These are phyloP conservation scores for Dryobotodes eremita DNA, from an alignment of 2,888 invertebrate species.

Conservation along the genomic window DNA sequence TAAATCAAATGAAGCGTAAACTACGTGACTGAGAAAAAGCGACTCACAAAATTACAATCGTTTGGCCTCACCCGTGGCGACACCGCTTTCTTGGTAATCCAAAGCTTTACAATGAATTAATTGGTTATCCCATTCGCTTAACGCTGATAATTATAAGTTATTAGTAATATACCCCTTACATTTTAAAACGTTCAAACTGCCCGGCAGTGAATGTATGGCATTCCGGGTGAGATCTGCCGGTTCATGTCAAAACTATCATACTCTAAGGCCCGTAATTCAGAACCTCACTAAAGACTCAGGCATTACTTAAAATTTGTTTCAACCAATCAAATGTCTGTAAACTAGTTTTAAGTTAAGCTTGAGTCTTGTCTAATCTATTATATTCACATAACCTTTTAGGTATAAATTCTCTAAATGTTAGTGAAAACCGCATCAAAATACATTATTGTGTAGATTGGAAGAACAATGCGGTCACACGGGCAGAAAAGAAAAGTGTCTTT, in stretches of 20 bases:
- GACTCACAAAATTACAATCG: not conserved
- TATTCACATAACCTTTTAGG: too few relatives aligned
- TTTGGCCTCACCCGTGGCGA: not conserved
- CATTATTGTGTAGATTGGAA: not conserved
- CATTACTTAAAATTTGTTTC: not conserved
- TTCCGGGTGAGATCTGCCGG: too few relatives aligned
- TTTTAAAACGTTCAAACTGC: not conserved
- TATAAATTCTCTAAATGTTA: not conserved
- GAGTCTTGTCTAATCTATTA: not conserved
- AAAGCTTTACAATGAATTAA: not conserved
- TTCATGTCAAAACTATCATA: not conserved
- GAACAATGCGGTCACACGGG: not conserved
- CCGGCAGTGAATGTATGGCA: not conserved
- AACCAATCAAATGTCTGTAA: not conserved
- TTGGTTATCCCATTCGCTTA: not conserved
- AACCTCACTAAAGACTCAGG: too few relatives aligned
- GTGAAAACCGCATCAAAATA: too few relatives aligned
- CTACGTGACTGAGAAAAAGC: not conserved
- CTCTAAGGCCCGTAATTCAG: not conserved
- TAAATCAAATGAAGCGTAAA: not conserved
- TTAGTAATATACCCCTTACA: not conserved
- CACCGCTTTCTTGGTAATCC: not conserved
- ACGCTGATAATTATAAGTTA: not conserved
- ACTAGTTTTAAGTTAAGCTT: not conserved
- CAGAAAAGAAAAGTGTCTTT: not conserved